Evolutionary conservation across 1,140 invertebrate species (phyloP), one percentile per base, ranked within the genome.

Genomic region (Laupala kohalensis): DNA sequence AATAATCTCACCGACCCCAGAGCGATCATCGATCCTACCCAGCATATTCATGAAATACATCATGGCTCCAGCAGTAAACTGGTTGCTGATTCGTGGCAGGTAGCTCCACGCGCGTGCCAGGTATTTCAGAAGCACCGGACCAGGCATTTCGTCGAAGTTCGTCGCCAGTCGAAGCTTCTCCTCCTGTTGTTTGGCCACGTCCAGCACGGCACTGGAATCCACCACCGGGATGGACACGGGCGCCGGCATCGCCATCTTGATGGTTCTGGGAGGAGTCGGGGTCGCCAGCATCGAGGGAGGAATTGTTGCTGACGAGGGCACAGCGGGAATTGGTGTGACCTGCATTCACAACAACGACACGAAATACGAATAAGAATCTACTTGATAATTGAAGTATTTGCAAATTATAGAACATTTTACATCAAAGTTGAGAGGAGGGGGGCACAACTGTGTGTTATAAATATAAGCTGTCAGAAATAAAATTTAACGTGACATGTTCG

Each of bases 131-230:
- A 84, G 77, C 29, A 80, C 81, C 0, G 87, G 87, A 4, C 87
- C 86, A 5, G 87, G 87, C 26, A 88, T 81, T 3, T 86, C 84
- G 71, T 87, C 85, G 75, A 88, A 87, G 0, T 84, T 77, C 25
- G 84, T 26, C 2, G 76, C 66, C 64, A 71, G 6, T 64, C 28
- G 3, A 4, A 71, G 25, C 5, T 25, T 19, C 27, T 71, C 53
- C 9, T 64, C 62, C 19, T 66, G 24, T 25, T 70, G 29, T 63
- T 62, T 70, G 24, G 63, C 25, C 6, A 70, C 29, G 23, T 69
- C 67, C 9, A 69, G 1, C 24, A 69, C n/a, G 9, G 65, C 65
- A 6, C 9, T 25, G 9, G n/a, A 25, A 24, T 23, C 65, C n/a
- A 67, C 65, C 6, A 23, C 12, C 23, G 12, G 9, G 12, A 23